These are phyloP conservation scores for Ypsolopha sequella DNA, from an alignment of 2,888 invertebrate species.

Conservation along the genomic window DNA sequence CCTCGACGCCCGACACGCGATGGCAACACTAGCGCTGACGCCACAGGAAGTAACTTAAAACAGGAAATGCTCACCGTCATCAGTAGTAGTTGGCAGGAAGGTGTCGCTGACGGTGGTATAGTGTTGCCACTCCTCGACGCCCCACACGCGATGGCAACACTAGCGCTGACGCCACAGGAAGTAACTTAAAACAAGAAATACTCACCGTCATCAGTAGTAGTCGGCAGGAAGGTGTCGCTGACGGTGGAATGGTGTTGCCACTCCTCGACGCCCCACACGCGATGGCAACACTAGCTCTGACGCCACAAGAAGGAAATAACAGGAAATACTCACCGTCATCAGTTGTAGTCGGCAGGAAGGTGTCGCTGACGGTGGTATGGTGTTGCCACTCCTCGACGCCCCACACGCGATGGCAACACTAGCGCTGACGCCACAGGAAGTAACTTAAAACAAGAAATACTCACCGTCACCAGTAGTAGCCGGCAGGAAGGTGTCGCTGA, in stretches of 20 bases:
- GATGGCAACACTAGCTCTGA: no score
- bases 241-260: constrained; percentile 59
- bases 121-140: constrained; percentile 36
- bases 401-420: no score
- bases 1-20: no score
- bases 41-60: no score
- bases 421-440: no score
- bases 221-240: constrained; percentile 84
- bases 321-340: constrained; percentile 81
- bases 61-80: constrained; percentile 80
- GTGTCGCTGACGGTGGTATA: constrained; percentile 76
- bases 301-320: no score
- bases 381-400: constrained; percentile 39
- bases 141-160: no score
- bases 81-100: constrained; percentile 85
- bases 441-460: constrained; percentile 1
- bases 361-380: constrained; percentile 74
- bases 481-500: constrained; percentile 84
- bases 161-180: no score
- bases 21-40: no score
- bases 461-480: constrained; percentile 83
- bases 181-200: not conserved
- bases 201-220: constrained; percentile 81
- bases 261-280: no score
- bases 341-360: constrained; percentile 85